Percentiles rank a stretch among this genome's conserved stretches.
Evolutionary conservation across 2,113 vertebrate genomes (phyloP).

Genomic region (Cyprichromis sp.): DNA sequence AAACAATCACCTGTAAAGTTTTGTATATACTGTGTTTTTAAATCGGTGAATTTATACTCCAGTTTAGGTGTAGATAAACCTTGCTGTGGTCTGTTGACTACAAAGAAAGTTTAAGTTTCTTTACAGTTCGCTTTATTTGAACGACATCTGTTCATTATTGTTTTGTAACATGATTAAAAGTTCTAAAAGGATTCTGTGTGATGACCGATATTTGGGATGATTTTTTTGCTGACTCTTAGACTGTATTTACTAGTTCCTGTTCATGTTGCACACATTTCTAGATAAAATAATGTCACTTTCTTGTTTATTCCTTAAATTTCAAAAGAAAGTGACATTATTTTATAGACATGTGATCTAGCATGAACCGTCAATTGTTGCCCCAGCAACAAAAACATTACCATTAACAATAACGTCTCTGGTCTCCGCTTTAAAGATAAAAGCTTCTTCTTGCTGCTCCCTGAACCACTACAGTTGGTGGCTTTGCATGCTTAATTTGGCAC

Average conservation of each 20-base stretch:
- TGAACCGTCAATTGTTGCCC: rapidly evolving
- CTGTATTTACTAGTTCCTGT: neutral
- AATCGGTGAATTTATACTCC: rapidly evolving
- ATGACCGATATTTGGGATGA: neutral
- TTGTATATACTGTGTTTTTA: neutral
- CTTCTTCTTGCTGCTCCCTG: rapidly evolving
- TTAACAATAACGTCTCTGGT: neutral
- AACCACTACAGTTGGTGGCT: neutral
- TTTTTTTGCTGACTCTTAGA: neutral
- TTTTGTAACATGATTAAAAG: neutral
- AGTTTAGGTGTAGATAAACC: rapidly evolving
- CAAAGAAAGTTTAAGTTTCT: rapidly evolving
- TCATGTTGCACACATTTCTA: neutral
- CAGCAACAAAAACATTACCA: neutral
- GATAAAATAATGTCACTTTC: neutral
- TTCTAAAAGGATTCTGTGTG: rapidly evolving
- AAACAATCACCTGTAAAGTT: rapidly evolving
- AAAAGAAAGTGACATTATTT: neutral
- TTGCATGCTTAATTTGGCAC: rapidly evolving
- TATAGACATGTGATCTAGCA: rapidly evolving
- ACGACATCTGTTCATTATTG: rapidly evolving
- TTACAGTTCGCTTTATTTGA: rapidly evolving
- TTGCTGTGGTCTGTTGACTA: rapidly evolving
- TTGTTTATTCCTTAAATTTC: rapidly evolving
- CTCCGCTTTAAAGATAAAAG: rapidly evolving